Conservation (phyloP, 1,140 invertebrate species). For the Plectus sambesii region DNA sequence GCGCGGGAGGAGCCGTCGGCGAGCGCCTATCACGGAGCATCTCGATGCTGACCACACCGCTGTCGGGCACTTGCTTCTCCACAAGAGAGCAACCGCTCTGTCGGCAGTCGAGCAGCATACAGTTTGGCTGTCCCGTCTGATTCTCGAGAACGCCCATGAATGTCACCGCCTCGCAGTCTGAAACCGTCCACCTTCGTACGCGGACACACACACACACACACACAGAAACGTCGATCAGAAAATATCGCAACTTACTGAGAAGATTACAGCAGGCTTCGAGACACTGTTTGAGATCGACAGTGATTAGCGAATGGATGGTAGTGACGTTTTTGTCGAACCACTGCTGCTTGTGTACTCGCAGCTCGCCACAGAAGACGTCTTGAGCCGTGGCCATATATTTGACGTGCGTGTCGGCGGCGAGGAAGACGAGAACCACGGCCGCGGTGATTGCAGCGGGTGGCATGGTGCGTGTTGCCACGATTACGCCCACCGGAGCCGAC, state of each 20-base stretch:
- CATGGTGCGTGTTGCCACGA: too few relatives aligned
- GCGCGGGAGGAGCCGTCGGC: too few relatives aligned
- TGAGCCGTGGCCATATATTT: not conserved
- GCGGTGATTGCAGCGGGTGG: conserved; percentile 10
- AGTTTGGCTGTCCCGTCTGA: conserved; percentile 8
- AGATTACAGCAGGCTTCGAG: conserved; percentile 20
- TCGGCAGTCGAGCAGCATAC: conserved; percentile 15
- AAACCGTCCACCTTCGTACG: too few relatives aligned
- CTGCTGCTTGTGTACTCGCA: conserved; percentile 20
- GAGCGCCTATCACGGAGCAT: too few relatives aligned
- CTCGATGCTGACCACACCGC: too few relatives aligned
- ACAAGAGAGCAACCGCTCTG: too few relatives aligned
- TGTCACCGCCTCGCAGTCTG: conserved; percentile 22
- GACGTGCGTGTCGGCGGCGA: conserved; percentile 3
- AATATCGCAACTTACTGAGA: conserved; percentile 23
- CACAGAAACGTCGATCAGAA: too few relatives aligned
- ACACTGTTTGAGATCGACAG: conserved; percentile 24
- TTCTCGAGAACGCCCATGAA: conserved; percentile 15
- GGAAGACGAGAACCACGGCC: conserved; percentile 10
- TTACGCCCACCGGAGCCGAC: too few relatives aligned
- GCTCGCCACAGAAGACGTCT: conserved; percentile 23
- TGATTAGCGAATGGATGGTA: conserved; percentile 16
- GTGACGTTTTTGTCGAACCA: conserved; percentile 15
- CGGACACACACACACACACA: too few relatives aligned
- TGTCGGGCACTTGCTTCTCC: too few relatives aligned